A percentile compares a stretch with the other conserved stretches of the same genome.
phyloP scores from a whole-genome alignment of 92 coral and sea anemone species.

The Montipora capitata region DNA sequence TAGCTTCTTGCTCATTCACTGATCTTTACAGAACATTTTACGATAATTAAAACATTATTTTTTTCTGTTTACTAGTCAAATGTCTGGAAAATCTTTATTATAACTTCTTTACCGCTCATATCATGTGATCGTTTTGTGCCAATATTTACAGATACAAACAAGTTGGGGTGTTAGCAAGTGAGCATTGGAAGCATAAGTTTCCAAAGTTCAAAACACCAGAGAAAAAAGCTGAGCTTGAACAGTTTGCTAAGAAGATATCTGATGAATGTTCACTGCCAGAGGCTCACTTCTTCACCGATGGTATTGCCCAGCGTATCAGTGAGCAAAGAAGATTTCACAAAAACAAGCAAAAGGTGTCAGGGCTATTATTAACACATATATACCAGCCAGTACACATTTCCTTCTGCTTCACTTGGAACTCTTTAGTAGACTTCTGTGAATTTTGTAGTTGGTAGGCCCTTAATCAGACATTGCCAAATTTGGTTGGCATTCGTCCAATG shows the following conservation, averaged over 20 bases:
- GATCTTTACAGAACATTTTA: neutral
- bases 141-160: conserved; percentile 27
- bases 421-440: too few relatives aligned
- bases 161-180: conserved; percentile 25
- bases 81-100: neutral
- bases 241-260: conserved; percentile 34
- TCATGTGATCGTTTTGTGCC: neutral
- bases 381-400: too few relatives aligned
- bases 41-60: neutral
- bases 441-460: too few relatives aligned
- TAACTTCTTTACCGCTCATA: conserved; percentile 11
- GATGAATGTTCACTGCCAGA: conserved; percentile 32
- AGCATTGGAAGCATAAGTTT: conserved; percentile 30
- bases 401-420: too few relatives aligned
- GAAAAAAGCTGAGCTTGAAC: too few relatives aligned
- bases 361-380: too few relatives aligned
- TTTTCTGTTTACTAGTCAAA: neutral
- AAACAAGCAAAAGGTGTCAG: conserved; percentile 23
- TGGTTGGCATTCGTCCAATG: too few relatives aligned
- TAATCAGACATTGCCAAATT: too few relatives aligned
- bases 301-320: conserved; percentile 41
- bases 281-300: conserved; percentile 39
- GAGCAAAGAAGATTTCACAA: conserved; percentile 37
- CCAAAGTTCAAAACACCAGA: conserved; percentile 37
- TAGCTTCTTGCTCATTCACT: too few relatives aligned